Conservation (phyloP, 1,140 invertebrate genomes). For the Brachionus rotundiformis region DNA sequence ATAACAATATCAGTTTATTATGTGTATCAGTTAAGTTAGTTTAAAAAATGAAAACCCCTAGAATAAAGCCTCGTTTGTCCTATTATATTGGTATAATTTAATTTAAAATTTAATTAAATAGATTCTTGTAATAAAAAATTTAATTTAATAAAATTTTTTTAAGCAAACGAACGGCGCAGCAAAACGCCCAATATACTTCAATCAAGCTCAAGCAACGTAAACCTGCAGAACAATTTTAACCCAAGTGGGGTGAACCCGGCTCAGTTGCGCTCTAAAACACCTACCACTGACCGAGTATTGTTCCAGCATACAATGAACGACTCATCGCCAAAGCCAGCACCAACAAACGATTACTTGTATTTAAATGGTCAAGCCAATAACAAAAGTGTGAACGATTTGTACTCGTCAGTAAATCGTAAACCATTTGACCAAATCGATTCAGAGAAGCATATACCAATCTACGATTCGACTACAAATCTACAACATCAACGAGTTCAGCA, state of each 20-base stretch:
- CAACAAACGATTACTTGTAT: slow-evolving; percentile 37
- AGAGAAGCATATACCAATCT: slow-evolving; percentile 31
- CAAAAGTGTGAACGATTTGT: slow-evolving; percentile 28
- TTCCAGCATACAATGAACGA: slow-evolving; percentile 28
- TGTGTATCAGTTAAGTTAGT: not conserved
- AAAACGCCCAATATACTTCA: slow-evolving; percentile 50
- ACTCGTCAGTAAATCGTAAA: slow-evolving; percentile 14
- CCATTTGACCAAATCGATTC: not conserved
- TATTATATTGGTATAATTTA: not conserved
- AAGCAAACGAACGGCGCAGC: slow-evolving; percentile 8
- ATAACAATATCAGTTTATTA: not conserved
- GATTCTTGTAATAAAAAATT: not conserved
- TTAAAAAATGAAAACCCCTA: not conserved
- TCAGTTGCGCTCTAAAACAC: slow-evolving; percentile 42
- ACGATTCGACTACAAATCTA: slow-evolving; percentile 45
- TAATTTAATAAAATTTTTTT: not conserved
- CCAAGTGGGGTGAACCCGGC: not conserved
- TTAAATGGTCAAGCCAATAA: slow-evolving; percentile 14
- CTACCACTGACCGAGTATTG: slow-evolving; percentile 42
- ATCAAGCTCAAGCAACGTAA: slow-evolving; percentile 5
- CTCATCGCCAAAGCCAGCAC: not conserved
- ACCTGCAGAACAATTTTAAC: not conserved
- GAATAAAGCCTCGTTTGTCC: not conserved
- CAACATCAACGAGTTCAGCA: slow-evolving; percentile 38
- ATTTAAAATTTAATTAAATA: not conserved